A percentile compares a stretch with the other conserved stretches of the same genome.
Conservation (phyloP, 2,113 vertebrate species). For the Oreotragus oreotragus region DNA sequence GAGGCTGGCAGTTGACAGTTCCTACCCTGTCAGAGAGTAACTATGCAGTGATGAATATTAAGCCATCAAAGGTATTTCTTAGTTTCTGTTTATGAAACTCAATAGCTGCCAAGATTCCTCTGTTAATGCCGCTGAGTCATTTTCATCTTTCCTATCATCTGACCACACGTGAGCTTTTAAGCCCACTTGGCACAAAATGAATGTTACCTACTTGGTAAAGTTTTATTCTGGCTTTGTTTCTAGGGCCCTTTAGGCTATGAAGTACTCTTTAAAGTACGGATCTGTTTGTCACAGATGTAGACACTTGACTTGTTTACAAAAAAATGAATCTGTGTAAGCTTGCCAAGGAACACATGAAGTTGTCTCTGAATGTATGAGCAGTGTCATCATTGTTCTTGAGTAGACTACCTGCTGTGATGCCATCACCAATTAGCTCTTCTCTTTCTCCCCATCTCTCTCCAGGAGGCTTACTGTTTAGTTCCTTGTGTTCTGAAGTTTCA, state of each 20-base stretch:
- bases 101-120: not conserved
- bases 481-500: slow-evolving; percentile 48
- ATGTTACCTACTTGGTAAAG: slow-evolving; percentile 27
- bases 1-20: slow-evolving; percentile 1
- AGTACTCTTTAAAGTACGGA: not conserved
- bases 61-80: slow-evolving; percentile 41
- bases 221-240: slow-evolving; percentile 22
- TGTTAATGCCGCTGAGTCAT: slow-evolving; percentile 17
- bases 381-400: not conserved
- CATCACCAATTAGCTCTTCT: slow-evolving; percentile 43
- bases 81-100: slow-evolving; percentile 32
- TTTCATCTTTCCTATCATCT: slow-evolving; percentile 32
- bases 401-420: slow-evolving; percentile 64
- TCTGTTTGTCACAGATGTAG: not conserved
- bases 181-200: not conserved
- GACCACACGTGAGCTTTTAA: slow-evolving; percentile 26
- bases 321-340: not conserved
- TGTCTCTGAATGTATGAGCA: slow-evolving; percentile 22
- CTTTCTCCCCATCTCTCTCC: not conserved
- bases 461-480: not conserved
- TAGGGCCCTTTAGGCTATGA: not conserved
- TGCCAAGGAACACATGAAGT: not conserved
- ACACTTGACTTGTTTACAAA: slow-evolving; percentile 46
- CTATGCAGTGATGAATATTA: slow-evolving; percentile 50
- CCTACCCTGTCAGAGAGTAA: slow-evolving; percentile 31